Percentiles rank a stretch among this genome's conserved stretches.
Conservation (phyloP, 2,113 vertebrate species). For the Lepisosteus oculatus region DNA sequence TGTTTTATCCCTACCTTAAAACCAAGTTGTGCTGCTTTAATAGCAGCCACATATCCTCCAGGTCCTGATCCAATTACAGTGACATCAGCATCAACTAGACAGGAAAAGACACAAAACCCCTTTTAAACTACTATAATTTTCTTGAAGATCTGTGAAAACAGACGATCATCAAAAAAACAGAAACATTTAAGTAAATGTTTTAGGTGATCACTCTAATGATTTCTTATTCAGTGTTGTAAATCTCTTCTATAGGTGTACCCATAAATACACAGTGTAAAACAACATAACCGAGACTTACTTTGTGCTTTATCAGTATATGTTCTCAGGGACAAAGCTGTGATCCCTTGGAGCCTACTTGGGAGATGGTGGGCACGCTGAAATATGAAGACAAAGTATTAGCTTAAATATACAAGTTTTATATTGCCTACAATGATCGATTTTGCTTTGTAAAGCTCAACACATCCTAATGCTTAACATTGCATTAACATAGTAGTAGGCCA, state of each 20-base stretch:
- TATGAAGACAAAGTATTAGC: background rate
- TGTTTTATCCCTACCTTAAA: conserved; percentile 77
- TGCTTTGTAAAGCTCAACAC: too few species aligned
- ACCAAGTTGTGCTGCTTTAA: conserved; percentile 95
- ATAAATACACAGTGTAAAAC: background rate
- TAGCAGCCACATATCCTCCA: conserved; percentile 95
- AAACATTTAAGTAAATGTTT: background rate
- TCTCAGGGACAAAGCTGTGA: conserved; percentile 67
- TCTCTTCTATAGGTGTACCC: too few species aligned
- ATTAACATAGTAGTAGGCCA: too few species aligned
- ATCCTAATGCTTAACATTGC: too few species aligned
- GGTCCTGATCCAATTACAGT: conserved; percentile 95
- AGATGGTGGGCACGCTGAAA: conserved; percentile 73
- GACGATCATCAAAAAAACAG: too few species aligned
- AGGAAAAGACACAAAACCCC: background rate
- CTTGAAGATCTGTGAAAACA: too few species aligned
- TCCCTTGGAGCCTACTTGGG: conserved; percentile 75
- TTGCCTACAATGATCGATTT: too few species aligned
- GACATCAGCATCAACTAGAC: conserved; percentile 87
- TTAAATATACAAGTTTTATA: too few species aligned
- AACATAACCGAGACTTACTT: conserved; percentile 54
- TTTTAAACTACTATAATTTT: background rate
- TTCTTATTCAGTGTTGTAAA: too few species aligned
- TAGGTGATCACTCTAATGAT: background rate
- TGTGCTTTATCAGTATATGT: conserved; percentile 82